Conservation (phyloP, 1,140 invertebrate genomes). For the Scaptomyza graminum region DNA sequence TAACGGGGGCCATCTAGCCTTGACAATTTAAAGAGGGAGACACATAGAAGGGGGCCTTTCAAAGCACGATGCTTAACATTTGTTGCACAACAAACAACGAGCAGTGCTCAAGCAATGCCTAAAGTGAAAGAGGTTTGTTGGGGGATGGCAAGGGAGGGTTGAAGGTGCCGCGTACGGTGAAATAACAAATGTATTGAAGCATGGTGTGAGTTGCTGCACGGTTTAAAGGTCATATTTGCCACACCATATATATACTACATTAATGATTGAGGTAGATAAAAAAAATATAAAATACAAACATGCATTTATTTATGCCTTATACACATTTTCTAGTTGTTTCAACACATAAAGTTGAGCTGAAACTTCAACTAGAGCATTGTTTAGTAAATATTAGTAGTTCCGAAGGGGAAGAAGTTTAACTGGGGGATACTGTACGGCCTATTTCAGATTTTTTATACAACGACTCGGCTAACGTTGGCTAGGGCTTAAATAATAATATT, state of each 20-base stretch:
- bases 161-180: conserved; percentile 1
- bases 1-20: conserved; percentile 54
- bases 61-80: conserved; percentile 54
- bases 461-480: no score
- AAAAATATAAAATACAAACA: no score
- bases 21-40: conserved; percentile 57
- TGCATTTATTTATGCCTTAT: no score
- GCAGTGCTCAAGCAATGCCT: conserved; percentile 2
- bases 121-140: background rate
- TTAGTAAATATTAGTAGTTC: no score
- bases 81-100: conserved; percentile 25
- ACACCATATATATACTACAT: background rate
- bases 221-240: background rate
- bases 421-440: no score
- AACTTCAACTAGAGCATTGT: no score
- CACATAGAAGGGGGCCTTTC: conserved; percentile 9
- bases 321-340: no score
- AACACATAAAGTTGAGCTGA: no score
- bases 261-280: background rate
- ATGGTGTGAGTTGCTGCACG: conserved; percentile 30
- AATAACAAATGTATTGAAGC: conserved; percentile 29
- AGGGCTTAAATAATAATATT: no score
- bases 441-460: no score
- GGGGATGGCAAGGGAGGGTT: background rate
- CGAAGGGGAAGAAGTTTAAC: no score